Base-by-base conservation (phyloP, 2,113 vertebrate species). In the Cygnus atratus region DNA sequence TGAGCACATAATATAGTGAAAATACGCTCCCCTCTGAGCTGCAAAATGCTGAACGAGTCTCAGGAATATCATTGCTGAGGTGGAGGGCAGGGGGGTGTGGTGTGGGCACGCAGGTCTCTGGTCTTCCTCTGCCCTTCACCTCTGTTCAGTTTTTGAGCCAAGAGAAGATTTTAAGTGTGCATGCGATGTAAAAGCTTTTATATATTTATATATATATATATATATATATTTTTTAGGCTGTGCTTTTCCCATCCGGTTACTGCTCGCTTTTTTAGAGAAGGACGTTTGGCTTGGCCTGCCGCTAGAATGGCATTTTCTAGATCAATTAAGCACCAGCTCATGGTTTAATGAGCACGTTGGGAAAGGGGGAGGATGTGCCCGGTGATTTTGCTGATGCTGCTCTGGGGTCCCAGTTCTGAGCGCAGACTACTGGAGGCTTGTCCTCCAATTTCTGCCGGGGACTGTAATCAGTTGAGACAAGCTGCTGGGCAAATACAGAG, bases 401-500 rank as follows among this genome's bases (percentile, higher is more conserved):
- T 89, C 78, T 70, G 84, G 71, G 63, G 70, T 88, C 71, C 41
- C 59, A 13, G 35, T 41, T 74, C 41, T 77, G 67, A 20, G 77
- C 43, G 59, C n/a, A 61, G 70, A 19, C 48, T 57, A 33, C 65
- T 71, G 74, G 12, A 74, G 44, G 31, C 50, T 74, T 13, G 11
- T 55, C 52, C 58, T 75, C 48, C 41, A 5, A 0, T 57, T 74
- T 35, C 67, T 89, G 70, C 74, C 29, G 41, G 29, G 19, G 71
- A 87, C 4, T 63, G 88, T 96, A 91, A 96, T 96, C 37, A 18
- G 37, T n/a, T 72, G 66, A 59, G 95, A 95, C 91, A 93, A 74
- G 75, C 74, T 94, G 92, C 70, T 96, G 95, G 93, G 86, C 95
- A 96, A 96, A 90, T 3, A 91, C 93, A 95, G 91, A 96, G 66